These are phyloP conservation scores for Platycheirus albimanus DNA, from an alignment of 2,888 invertebrate genomes.

Conservation along the genomic window DNA sequence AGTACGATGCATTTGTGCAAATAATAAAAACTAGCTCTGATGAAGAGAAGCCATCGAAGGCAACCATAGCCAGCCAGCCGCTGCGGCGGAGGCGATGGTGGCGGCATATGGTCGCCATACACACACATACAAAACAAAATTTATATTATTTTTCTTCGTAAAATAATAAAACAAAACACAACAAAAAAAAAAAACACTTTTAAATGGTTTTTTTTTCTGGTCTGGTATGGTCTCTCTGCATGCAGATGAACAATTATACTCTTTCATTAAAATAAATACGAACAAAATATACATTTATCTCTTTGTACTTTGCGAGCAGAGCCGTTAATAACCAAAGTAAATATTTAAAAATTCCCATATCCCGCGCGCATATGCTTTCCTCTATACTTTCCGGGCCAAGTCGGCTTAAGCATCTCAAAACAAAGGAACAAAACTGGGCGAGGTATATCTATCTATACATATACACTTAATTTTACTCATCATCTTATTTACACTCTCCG, in stretches of 20 bases:
- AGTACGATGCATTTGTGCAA: slow-evolving; percentile 66
- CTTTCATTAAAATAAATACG: slow-evolving; percentile 71
- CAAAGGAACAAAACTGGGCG: slow-evolving; percentile 66
- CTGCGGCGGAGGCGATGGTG: too few relatives aligned
- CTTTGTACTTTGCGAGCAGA: slow-evolving; percentile 64
- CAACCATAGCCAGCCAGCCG: too few relatives aligned
- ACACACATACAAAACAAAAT: slow-evolving; percentile 34
- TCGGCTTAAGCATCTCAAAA: slow-evolving; percentile 56
- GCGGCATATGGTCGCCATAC: slow-evolving; percentile 60
- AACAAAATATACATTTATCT: slow-evolving; percentile 64
- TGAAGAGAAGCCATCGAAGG: slow-evolving; percentile 28
- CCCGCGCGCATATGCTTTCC: slow-evolving; percentile 20
- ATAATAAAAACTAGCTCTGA: slow-evolving; percentile 48
- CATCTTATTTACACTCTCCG: slow-evolving; percentile 53
- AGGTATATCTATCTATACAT: slow-evolving; percentile 33
- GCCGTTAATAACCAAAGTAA: slow-evolving; percentile 74
- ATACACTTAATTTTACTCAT: slow-evolving; percentile 16
- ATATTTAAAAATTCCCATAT: slow-evolving; percentile 66
- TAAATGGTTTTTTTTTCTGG: too few relatives aligned
- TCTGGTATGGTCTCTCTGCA: slow-evolving; percentile 13
- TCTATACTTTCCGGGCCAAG: slow-evolving; percentile 54
- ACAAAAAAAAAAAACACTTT: too few relatives aligned
- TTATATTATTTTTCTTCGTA: slow-evolving; percentile 53
- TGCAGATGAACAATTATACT: slow-evolving; percentile 67
- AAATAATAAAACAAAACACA: slow-evolving; percentile 32